Percentiles rank a stretch among this genome's conserved stretches.
These are phyloP conservation scores for Eubucco bourcierii DNA, from an alignment of 2,113 vertebrate genomes.

Conservation along the genomic window DNA sequence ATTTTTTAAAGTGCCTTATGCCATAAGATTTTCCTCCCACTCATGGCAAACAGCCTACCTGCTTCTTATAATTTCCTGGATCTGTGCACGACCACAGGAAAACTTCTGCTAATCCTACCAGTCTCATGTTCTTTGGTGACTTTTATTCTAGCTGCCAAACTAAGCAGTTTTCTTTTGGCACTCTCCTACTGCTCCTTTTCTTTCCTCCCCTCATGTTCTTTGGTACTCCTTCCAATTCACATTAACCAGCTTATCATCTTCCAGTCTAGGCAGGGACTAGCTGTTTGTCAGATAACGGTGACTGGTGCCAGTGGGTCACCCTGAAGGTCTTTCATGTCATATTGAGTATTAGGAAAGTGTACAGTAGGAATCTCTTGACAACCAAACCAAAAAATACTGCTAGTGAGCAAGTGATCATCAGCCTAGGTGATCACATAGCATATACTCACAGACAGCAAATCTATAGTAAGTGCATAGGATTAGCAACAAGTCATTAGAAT, in stretches of 20 bases:
- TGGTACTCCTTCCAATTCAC: background rate
- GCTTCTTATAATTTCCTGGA: constrained; percentile 72
- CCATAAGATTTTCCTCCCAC: constrained; percentile 68
- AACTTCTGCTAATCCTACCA: constrained; percentile 69
- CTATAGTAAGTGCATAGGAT: background rate
- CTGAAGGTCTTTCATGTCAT: background rate
- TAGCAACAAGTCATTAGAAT: constrained; percentile 9
- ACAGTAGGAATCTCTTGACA: background rate
- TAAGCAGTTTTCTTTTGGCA: constrained; percentile 67
- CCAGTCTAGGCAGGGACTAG: background rate
- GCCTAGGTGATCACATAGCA: background rate
- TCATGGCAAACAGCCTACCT: constrained; percentile 66
- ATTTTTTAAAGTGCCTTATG: constrained; percentile 32
- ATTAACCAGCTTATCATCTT: constrained; percentile 37
- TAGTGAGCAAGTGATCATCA: background rate
- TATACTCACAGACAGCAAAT: background rate
- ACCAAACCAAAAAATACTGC: background rate
- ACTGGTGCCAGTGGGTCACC: background rate
- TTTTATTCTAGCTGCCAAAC: constrained; percentile 68
- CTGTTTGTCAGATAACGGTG: background rate
- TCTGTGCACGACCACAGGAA: constrained; percentile 64
- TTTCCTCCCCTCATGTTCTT: background rate
- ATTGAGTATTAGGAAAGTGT: background rate
- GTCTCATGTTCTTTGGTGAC: constrained; percentile 66
- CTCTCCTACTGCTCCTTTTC: background rate